A percentile compares a stretch with the other conserved stretches of the same genome.
These are phyloP conservation scores for Phrynocephalus vlangalii DNA, from an alignment of 2,797 vertebrate species.

Conservation along the genomic window DNA sequence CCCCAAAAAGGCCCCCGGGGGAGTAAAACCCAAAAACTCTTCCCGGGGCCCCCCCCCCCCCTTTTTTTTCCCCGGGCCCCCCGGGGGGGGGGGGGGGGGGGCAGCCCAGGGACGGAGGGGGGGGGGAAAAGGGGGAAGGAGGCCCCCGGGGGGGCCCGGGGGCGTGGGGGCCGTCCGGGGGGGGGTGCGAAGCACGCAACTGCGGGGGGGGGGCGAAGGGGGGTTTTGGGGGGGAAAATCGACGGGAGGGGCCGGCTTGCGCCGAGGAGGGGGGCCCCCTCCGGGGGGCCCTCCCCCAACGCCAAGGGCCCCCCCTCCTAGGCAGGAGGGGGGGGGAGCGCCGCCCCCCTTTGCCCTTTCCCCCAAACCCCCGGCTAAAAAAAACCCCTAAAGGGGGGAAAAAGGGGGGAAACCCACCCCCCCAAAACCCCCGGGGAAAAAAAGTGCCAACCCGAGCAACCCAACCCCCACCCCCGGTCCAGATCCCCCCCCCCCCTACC, in stretches of 20 bases:
- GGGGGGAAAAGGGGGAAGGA: not conserved
- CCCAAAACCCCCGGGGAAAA: no score
- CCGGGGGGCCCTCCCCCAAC: not conserved
- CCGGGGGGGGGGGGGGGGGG: no score
- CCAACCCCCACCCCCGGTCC: no score
- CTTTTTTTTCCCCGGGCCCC: no score
- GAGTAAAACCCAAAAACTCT: no score
- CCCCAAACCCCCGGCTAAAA: conserved; percentile 38
- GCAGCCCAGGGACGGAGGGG: not conserved
- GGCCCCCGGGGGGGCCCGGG: no score
- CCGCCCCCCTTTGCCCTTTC: conserved; percentile 71
- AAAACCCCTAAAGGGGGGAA: no score
- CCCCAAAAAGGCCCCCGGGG: no score
- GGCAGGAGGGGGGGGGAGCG: not conserved
- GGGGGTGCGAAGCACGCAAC: conserved; percentile 30
- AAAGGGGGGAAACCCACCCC: no score
- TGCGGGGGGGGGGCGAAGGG: not conserved
- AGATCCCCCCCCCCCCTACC: not conserved
- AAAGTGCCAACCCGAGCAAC: conserved; percentile 10
- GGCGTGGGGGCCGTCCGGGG: no score
- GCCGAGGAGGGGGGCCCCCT: not conserved
- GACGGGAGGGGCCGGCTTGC: not conserved
- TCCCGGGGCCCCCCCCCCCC: no score
- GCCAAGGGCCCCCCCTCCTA: not conserved
- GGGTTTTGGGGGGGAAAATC: not conserved